A percentile compares a stretch with the other conserved stretches of the same genome.
These are phyloP conservation scores for Trichonephila clavipes DNA, from an alignment of 1,140 invertebrate genomes.

Conservation along the genomic window DNA sequence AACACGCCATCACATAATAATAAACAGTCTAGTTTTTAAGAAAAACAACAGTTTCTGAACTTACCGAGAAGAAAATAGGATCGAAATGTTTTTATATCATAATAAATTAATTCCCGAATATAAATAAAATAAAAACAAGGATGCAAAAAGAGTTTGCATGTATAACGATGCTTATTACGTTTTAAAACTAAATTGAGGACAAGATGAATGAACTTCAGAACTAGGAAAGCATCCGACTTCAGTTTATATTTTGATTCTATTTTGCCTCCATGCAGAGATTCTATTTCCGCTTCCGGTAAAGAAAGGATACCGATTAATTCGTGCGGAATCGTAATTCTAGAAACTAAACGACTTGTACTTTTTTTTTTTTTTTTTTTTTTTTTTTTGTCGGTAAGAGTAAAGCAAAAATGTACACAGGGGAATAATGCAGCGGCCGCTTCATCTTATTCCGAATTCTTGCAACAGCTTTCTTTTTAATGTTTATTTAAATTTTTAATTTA, in stretches of 20 bases:
- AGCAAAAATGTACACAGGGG: background rate
- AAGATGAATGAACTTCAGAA: background rate
- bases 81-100: background rate
- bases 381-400: background rate
- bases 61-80: background rate
- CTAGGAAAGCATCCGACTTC: background rate
- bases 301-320: background rate
- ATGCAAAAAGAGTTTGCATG: background rate
- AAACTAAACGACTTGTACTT: background rate
- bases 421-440: background rate
- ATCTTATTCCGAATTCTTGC: background rate
- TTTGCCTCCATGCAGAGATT: background rate
- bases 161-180: background rate
- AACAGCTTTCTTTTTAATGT: too few species aligned
- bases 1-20: too few species aligned
- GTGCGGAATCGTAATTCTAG: background rate
- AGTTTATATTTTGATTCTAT: background rate
- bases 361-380: too few species aligned
- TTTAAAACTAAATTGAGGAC: background rate
- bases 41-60: background rate
- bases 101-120: background rate
- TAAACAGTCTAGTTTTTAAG: background rate
- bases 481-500: too few species aligned
- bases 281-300: background rate
- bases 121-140: background rate